phyloP scores from a whole-genome alignment of 2,888 invertebrate genomes.

The Tinea semifulvella region DNA sequence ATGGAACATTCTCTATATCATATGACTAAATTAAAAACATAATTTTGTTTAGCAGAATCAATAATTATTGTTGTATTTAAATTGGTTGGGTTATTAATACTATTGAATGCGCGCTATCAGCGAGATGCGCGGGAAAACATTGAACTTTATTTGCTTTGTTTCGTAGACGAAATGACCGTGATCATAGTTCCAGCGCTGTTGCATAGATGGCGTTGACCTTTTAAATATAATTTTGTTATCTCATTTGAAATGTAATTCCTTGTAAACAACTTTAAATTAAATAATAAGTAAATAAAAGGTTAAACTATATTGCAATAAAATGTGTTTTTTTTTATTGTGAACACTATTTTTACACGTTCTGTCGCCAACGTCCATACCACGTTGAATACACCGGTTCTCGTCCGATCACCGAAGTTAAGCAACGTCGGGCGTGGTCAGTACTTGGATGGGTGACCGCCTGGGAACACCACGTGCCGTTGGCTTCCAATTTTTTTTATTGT shows the following conservation, averaged over 20 bases:
- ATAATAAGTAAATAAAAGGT: neutral
- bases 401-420: slow-evolving; percentile 28
- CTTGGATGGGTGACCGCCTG: slow-evolving; percentile 27
- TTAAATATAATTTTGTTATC: neutral
- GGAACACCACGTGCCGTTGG: slow-evolving; percentile 25
- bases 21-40: slow-evolving; percentile 5
- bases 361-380: slow-evolving; percentile 26
- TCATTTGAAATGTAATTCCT: neutral
- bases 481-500: slow-evolving; percentile 16
- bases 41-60: neutral
- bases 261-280: neutral
- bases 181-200: slow-evolving; percentile 26
- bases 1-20: slow-evolving; percentile 4
- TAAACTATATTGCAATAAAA: neutral
- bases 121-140: slow-evolving; percentile 27
- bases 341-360: neutral
- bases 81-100: neutral
- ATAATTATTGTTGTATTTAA: neutral
- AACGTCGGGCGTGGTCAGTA: slow-evolving; percentile 26
- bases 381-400: slow-evolving; percentile 27
- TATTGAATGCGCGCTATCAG: slow-evolving; percentile 4
- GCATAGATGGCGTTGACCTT: slow-evolving; percentile 36
- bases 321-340: too few relatives aligned
- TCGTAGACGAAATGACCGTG: slow-evolving; percentile 31
- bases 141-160: slow-evolving; percentile 32